Conservation (phyloP, 2,797 vertebrate genomes). For the Chelonia mydas region DNA sequence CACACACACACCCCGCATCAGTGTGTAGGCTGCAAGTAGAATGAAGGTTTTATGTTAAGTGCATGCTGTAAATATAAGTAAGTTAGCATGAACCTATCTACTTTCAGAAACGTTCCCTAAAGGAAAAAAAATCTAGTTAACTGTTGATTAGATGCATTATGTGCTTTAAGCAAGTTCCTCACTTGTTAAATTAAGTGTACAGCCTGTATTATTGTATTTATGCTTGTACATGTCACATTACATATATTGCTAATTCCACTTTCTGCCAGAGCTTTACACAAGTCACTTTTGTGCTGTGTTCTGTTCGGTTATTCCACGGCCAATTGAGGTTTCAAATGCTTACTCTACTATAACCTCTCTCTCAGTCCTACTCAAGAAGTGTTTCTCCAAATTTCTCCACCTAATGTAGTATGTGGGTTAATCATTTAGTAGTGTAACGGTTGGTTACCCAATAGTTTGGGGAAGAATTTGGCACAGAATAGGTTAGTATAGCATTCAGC, state of each 20-base stretch:
- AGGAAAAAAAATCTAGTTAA: neutral
- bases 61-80: neutral
- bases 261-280: neutral
- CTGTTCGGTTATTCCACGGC: neutral
- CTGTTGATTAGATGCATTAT: neutral
- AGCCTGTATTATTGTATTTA: neutral
- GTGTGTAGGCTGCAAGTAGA: neutral
- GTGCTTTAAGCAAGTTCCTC: neutral
- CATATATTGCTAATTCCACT: neutral
- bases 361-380: rapidly evolving
- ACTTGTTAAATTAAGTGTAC: neutral
- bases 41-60: slow-evolving; percentile 22
- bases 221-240: neutral
- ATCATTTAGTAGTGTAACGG: neutral
- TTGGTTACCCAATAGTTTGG: neutral
- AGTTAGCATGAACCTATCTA: slow-evolving; percentile 40
- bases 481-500: neutral
- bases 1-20: neutral
- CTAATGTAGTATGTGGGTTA: neutral
- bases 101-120: neutral
- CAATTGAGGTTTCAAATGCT: neutral
- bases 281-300: neutral
- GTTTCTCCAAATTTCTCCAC: neutral
- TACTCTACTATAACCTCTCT: neutral
- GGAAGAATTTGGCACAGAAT: neutral